phyloP scores from a whole-genome alignment of 1,140 invertebrate genomes.

The Periplaneta americana region DNA sequence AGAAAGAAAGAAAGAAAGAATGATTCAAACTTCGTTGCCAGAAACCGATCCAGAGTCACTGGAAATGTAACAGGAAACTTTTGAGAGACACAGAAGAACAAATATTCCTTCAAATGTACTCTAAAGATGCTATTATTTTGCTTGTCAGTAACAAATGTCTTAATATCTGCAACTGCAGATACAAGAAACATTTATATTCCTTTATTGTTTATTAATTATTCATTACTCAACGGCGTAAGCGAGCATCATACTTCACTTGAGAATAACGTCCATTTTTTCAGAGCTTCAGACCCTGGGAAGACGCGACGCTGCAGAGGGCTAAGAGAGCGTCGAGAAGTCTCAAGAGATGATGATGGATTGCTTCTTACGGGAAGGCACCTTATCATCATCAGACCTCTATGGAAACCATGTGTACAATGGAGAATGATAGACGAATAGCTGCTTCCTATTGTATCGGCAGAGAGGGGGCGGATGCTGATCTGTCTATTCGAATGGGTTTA shows the following conservation, averaged over 20 bases:
- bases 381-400: not conserved
- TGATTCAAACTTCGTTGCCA: too few relatives aligned
- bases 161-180: too few relatives aligned
- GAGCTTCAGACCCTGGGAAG: not conserved
- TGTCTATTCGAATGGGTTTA: not conserved
- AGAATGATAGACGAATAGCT: not conserved
- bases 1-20: too few relatives aligned
- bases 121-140: too few relatives aligned
- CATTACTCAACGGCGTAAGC: too few relatives aligned
- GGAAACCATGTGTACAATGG: not conserved
- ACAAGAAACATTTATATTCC: too few relatives aligned
- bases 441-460: not conserved
- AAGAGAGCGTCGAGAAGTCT: not conserved
- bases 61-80: too few relatives aligned
- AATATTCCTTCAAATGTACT: too few relatives aligned
- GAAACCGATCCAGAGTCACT: too few relatives aligned
- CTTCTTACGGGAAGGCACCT: not conserved
- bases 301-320: not conserved
- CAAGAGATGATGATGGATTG: conserved; percentile 1
- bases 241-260: not conserved
- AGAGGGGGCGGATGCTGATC: not conserved
- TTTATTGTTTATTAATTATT: too few relatives aligned
- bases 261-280: not conserved
- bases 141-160: too few relatives aligned
- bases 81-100: too few relatives aligned